Evolutionary conservation across 2,113 vertebrate species (phyloP).

Genomic region (Cyanoliseus patagonus): DNA sequence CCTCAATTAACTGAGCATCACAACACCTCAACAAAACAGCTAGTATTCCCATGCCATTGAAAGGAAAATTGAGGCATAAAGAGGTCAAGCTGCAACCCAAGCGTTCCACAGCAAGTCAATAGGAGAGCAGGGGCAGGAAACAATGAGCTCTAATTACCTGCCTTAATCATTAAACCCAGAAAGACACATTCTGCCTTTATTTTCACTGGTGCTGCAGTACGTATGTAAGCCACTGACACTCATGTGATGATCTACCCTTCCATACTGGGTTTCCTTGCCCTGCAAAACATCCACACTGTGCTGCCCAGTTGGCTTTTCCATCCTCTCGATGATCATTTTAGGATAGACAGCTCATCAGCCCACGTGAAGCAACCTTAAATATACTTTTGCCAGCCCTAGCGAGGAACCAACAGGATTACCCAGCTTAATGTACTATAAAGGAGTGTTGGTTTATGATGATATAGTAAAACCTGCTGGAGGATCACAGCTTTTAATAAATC

Average conservation of each 20-base stretch:
- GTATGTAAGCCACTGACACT: neutral
- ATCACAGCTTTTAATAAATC: constrained; percentile 66
- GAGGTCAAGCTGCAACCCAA: neutral
- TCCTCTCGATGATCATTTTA: neutral
- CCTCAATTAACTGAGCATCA: neutral
- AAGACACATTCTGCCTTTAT: neutral
- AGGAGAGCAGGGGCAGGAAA: neutral
- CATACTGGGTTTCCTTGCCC: rapidly evolving
- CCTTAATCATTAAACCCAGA: neutral
- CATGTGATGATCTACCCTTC: neutral
- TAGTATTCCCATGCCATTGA: neutral
- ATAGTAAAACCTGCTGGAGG: constrained; percentile 49
- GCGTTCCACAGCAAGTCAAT: neutral
- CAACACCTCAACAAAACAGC: neutral
- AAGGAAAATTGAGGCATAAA: neutral
- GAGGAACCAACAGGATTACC: constrained; percentile 18
- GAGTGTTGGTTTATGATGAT: constrained; percentile 43
- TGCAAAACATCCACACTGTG: neutral
- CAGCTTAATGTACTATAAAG: constrained; percentile 43
- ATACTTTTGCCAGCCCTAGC: neutral
- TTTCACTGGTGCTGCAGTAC: neutral
- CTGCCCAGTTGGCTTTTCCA: neutral
- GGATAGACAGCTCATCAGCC: neutral
- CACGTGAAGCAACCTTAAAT: neutral
- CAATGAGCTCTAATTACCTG: neutral